A percentile compares a stretch with the other conserved stretches of the same genome.
Evolutionary conservation across 2,888 invertebrate species (phyloP).

Genomic region (Agrotis segetum): DNA sequence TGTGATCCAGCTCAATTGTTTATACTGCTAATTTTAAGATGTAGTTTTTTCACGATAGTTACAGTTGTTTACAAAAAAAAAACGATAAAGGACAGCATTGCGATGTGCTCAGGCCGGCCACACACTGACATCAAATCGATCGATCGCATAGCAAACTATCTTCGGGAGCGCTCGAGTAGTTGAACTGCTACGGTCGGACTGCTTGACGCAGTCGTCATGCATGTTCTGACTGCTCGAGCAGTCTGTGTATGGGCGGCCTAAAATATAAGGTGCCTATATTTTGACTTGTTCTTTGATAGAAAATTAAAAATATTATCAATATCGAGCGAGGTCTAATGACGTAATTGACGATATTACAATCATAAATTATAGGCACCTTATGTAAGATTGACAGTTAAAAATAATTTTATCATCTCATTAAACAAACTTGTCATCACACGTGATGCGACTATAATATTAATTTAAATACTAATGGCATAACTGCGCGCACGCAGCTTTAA

Average conservation of each 20-base stretch:
- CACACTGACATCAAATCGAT: too few relatives aligned
- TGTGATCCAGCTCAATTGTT: slow-evolving; percentile 19
- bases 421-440: slow-evolving; percentile 39
- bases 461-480: slow-evolving; percentile 62
- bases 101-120: slow-evolving; percentile 7
- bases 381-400: slow-evolving; percentile 28
- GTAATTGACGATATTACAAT: slow-evolving; percentile 13
- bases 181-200: too few relatives aligned
- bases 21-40: neutral
- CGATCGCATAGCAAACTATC: too few relatives aligned
- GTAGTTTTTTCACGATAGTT: slow-evolving; percentile 8
- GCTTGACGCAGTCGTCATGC: too few relatives aligned
- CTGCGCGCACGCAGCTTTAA: slow-evolving; percentile 51
- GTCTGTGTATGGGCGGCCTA: too few relatives aligned
- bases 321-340: neutral
- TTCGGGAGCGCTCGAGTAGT: too few relatives aligned
- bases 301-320: neutral
- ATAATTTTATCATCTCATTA: slow-evolving; percentile 47
- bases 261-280: slow-evolving; percentile 18
- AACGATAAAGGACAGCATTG: slow-evolving; percentile 25
- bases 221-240: too few relatives aligned
- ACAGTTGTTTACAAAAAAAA: slow-evolving; percentile 19
- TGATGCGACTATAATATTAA: slow-evolving; percentile 40
- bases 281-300: slow-evolving; percentile 2
- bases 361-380: slow-evolving; percentile 27